These are phyloP conservation scores for Bettongia penicillata DNA, from an alignment of 2,113 vertebrate species.

Conservation along the genomic window DNA sequence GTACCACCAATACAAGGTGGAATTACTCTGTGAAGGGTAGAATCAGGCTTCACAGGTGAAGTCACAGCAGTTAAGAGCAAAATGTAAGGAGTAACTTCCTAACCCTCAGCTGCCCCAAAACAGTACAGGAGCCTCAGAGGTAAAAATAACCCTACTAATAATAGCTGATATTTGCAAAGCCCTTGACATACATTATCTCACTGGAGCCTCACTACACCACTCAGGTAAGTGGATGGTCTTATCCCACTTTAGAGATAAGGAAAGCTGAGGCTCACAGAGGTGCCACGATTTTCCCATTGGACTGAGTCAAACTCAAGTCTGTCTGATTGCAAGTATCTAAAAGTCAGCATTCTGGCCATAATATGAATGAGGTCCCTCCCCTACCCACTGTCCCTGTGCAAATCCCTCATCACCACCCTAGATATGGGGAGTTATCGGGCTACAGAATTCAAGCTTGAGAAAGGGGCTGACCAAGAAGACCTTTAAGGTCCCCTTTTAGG, in stretches of 20 bases:
- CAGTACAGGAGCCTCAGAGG: too few species aligned
- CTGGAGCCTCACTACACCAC: background rate
- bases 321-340: background rate
- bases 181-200: background rate
- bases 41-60: background rate
- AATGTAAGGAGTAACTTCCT: background rate
- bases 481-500: too few species aligned
- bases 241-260: background rate
- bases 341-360: background rate
- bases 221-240: background rate
- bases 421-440: background rate
- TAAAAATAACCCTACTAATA: background rate
- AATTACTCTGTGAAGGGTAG: background rate
- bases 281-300: background rate
- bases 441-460: background rate
- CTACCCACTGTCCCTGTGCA: background rate
- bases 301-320: background rate
- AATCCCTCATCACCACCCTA: background rate
- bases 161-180: background rate
- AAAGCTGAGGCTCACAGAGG: background rate
- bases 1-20: background rate
- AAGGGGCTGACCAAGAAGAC: background rate
- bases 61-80: background rate
- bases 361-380: background rate
- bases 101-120: background rate